Percentiles rank a stretch among this genome's conserved stretches.
These are phyloP conservation scores for Ammospiza nelsoni DNA, from an alignment of 2,113 vertebrate genomes.

Conservation along the genomic window DNA sequence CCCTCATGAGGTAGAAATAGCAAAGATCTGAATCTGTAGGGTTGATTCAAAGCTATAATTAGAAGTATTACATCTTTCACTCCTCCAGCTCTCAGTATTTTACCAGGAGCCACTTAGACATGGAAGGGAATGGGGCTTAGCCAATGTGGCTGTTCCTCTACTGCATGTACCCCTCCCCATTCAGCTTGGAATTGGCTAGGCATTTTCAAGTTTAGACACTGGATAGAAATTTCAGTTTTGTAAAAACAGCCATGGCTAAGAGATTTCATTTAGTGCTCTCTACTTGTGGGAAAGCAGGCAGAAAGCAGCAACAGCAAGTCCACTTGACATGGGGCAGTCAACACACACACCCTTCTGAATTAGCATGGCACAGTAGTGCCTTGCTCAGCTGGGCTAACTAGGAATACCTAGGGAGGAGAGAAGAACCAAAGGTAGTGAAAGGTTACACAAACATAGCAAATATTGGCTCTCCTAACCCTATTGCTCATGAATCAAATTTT, in stretches of 20 bases:
- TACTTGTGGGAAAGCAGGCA: neutral
- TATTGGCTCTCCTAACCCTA: neutral
- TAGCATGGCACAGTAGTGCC: rapidly evolving
- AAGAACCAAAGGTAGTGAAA: neutral
- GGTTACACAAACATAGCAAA: neutral
- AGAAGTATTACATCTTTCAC: neutral
- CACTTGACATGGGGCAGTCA: neutral
- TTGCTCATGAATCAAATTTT: neutral
- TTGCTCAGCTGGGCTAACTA: neutral
- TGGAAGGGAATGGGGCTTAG: neutral
- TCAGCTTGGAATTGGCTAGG: neutral
- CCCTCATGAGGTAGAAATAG: neutral
- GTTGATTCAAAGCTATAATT: neutral
- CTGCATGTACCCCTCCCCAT: neutral
- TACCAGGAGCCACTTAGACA: neutral
- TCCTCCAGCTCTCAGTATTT: neutral
- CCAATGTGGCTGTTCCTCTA: neutral
- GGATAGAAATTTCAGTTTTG: neutral
- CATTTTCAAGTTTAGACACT: neutral
- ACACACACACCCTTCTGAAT: neutral
- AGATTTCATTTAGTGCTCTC: neutral
- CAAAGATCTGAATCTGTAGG: neutral
- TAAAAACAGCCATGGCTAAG: neutral
- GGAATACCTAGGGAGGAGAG: neutral
- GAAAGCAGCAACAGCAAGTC: neutral